Base-by-base conservation (phyloP, 1,140 invertebrate species). In the Microplitis mediator region DNA sequence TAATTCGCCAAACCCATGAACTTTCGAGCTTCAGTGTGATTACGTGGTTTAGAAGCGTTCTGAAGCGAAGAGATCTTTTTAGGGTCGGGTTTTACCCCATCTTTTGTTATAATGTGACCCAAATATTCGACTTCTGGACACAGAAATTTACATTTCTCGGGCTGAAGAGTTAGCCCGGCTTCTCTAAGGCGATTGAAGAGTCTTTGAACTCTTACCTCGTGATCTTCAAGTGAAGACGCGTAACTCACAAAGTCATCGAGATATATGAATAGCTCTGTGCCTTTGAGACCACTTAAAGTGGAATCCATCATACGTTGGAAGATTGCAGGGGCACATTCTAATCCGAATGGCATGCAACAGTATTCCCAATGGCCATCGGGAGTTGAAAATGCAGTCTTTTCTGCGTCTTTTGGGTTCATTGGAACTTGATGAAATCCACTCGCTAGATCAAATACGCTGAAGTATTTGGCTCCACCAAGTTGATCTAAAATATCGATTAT, bases 111-210 rank as follows among this genome's bases (percentile, higher is more conserved):
- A 2, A 58, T 31, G 8, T 58, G 54, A 1, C 54, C 88, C 13
- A 89, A 76, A 61, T 84, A 86, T 45, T 71, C 6, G 2, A 80
- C 67, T 63, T 76, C 74, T 3, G 68, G 14, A 32, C 50, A 45
- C 1, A 76, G 8, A 51, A 71, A 71, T 16, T 71, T 45, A 13
- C 69, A 71, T 52, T 71, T 71, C 23, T 71, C 69, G 6, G 69
- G 69, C 32, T 71, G 31, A 14, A 71, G 58, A 8, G 62, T 71
- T 4, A 63, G 32, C 4, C 32, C 62, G 45, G 51, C 3, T 54
- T 62, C 60, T 31, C 69, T 14, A 1, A 71, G 60, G 2, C 50
- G 14, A 13, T 3, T 2, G 34, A 71, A 71, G 0, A 71, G 23
- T 3, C 54, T 71, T 4, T 32, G 62, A 4, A 71, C 23, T 13